phyloP scores from a whole-genome alignment of 2,888 invertebrate species.

The Lysandra coridon region DNA sequence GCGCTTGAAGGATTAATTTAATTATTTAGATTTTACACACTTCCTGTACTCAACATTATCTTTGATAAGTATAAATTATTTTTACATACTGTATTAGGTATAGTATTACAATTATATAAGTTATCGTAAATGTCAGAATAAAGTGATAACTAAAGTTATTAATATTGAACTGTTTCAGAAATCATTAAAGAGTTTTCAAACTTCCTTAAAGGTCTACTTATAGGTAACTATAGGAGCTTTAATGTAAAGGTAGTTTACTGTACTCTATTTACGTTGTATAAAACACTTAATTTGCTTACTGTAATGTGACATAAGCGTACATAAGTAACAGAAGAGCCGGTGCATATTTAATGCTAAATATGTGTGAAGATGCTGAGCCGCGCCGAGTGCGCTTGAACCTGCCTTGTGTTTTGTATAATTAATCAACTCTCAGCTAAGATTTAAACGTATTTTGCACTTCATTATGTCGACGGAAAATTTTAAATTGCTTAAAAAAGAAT shows the following conservation, averaged over 20 bases:
- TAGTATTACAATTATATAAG: too few relatives aligned
- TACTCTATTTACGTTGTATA: neutral
- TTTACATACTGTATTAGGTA: too few relatives aligned
- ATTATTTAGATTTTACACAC: neutral
- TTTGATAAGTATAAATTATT: too few relatives aligned
- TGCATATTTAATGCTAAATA: constrained; percentile 4
- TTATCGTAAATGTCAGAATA: too few relatives aligned
- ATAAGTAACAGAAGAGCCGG: neutral
- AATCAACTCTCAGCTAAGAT: neutral
- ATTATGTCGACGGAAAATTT: neutral
- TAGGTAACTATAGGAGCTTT: too few relatives aligned
- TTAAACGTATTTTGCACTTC: neutral
- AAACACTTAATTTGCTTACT: neutral
- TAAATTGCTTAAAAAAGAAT: neutral
- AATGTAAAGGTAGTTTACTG: too few relatives aligned
- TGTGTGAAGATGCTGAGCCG: neutral
- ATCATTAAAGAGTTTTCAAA: too few relatives aligned
- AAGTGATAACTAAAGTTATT: too few relatives aligned
- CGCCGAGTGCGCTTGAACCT: neutral
- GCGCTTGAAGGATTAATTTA: neutral
- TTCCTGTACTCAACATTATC: neutral
- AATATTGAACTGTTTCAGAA: too few relatives aligned
- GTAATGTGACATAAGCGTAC: neutral
- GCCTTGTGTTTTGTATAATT: constrained; percentile 7
- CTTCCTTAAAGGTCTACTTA: too few relatives aligned